Conservation (phyloP, 2,888 invertebrate species). For the Volucella zonaria region DNA sequence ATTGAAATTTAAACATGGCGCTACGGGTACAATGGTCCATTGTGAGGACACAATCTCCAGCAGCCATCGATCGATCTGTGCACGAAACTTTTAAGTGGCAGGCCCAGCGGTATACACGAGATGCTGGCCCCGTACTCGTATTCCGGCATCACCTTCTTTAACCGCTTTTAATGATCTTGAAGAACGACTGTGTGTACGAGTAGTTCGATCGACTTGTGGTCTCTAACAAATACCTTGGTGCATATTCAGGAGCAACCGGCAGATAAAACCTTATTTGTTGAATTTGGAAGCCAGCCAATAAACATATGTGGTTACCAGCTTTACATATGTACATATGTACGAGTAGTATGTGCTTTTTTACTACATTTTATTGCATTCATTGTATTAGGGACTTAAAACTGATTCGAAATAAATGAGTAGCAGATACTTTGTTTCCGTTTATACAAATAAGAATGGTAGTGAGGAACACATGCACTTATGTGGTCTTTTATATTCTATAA, state of each 20-base stretch:
- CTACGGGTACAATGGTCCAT: conserved; percentile 72
- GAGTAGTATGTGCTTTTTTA: too few relatives aligned
- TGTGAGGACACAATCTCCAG: conserved; percentile 63
- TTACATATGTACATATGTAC: background rate
- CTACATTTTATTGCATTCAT: too few relatives aligned
- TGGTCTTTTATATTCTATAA: too few relatives aligned
- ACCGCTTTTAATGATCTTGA: conserved; percentile 67
- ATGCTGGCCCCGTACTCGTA: conserved; percentile 15
- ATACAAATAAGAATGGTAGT: too few relatives aligned
- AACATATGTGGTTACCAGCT: conserved; percentile 14
- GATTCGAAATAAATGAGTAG: too few relatives aligned
- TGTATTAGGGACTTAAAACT: too few relatives aligned
- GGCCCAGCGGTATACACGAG: conserved; percentile 24
- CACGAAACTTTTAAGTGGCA: conserved; percentile 68
- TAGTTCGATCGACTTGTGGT: conserved; percentile 1
- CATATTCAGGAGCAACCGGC: conserved; percentile 38
- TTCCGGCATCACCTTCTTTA: conserved; percentile 63
- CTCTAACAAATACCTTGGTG: conserved; percentile 25
- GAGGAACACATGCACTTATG: too few relatives aligned
- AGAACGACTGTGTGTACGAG: conserved; percentile 29
- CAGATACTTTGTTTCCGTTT: too few relatives aligned
- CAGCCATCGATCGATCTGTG: conserved; percentile 69
- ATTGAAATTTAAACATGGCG: conserved; percentile 72
- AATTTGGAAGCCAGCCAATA: conserved; percentile 7
- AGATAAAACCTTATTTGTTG: conserved; percentile 29